Evolutionary conservation across 2,888 invertebrate genomes (phyloP), one percentile per base, ranked within the genome.

Genomic region (Volucella inflata): DNA sequence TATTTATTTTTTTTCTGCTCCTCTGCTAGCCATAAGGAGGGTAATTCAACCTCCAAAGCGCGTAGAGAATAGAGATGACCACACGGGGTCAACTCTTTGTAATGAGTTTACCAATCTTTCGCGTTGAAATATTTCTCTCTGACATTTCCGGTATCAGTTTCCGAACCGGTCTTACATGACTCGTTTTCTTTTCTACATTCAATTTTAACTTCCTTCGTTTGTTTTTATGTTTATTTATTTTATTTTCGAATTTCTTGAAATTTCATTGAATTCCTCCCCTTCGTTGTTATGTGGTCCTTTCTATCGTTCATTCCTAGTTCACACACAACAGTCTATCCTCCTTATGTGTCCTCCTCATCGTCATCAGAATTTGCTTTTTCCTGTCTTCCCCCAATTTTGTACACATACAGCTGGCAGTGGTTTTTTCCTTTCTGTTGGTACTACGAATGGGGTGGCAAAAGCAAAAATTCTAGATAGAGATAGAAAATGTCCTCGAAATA

Each of bases 141-240:
- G 75, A 76, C 75, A 76, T 80, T 79, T 84, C 79, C 84, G 67
- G 79, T 84, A 84, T 84, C 75, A 84, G 75, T 80, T 79, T 84
- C 77, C 77, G 62, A 74, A 83, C 83, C 78, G 78, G 83, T 83
- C 83, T 59, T 78, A 78, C 78, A 68, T 83, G 78, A 83, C 72
- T 70, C 74, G 68, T 51, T 68, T 65, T 71, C 30, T 30, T 30
- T 30, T 6, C 30, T 30, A 30, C 30, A 30, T 30, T 30, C 30
- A 30, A 30, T 30, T 30, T 30, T 30, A 30, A 30, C 30, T 30
- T 30, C 30, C 55, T 36, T n/a, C 51, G 12, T 30, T 10, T 2
- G 38, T 70, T 46, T 36, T 51, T 53, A 2, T 16, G 6, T 72
- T 48, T 14, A 17, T 14, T 12, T 55, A 46, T 59, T 64, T 70